Base-by-base conservation (phyloP, 2,888 invertebrate species). In the Druceiella hillmani region DNA sequence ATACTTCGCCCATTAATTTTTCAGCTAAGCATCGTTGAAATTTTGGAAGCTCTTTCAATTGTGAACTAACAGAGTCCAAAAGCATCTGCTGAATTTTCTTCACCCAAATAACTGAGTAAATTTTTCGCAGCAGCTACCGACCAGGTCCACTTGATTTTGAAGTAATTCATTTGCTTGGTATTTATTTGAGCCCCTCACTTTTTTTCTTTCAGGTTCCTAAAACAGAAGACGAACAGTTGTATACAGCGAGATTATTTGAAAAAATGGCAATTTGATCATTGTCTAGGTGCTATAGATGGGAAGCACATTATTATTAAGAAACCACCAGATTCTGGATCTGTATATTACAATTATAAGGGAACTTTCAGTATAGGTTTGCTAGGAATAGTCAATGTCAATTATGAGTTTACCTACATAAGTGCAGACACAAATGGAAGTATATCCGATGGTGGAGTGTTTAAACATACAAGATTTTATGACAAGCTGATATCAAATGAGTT, bases 351-450 rank as follows among this genome's bases (percentile, higher is more conserved):
- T 37, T 46, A 43, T 32, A 47, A 47, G 33, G 40, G 40, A n/a
- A 35, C 32, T 15, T 42, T 40, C 30, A 45, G 45, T 39, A 36
- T 47, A 31, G 38, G 43, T 6, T 17, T 43, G 13, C 40, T 46
- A 36, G 45, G 41, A 27, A 40, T 47, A 10, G 47, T 43, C 2
- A 45, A 48, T 46, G 44, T 44, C 12, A 46, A 49, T 36, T 47
- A 49, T 43, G 48, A 48, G 41, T 47, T 47, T 43, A 33, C 48
- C 11, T 39, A 44, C 20, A 40, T 46, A 10, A 38, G 44, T 30
- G 40, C 40, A 35, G 47, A 44, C 6, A 49, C 43, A n/a, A 46
- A 46, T n/a, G n/a, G 46, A 13, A 27, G 43, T 20, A 41, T 45
- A 16, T 45, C 43, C 7, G 44, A 45, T 45, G 48, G 39, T 11